Evolutionary conservation across 37 sponge, comb jelly and placozoan genomes (phyloP).

Genomic region (Diacarnus erythraeanus): DNA sequence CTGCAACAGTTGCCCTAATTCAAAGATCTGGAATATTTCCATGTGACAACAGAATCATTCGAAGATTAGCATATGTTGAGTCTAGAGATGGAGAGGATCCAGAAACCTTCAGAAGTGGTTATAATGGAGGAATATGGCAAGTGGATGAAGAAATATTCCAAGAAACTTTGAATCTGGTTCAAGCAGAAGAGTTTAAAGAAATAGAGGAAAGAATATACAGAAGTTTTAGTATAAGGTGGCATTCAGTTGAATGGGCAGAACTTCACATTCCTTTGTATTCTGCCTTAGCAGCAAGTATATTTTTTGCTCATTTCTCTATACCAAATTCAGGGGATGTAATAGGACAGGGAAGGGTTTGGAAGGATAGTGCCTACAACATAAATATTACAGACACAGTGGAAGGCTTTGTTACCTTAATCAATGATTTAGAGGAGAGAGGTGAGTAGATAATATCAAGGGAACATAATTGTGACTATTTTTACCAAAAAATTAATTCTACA

Average conservation of each 20-base stretch:
- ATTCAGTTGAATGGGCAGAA: neutral
- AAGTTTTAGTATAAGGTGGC: slow-evolving; percentile 9
- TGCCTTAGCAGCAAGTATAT: slow-evolving; percentile 32
- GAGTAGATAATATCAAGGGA: too few relatives aligned
- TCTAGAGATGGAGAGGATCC: slow-evolving; percentile 29
- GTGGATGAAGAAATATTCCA: slow-evolving; percentile 30
- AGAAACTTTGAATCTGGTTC: neutral
- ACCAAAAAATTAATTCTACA: too few relatives aligned
- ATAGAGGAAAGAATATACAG: neutral
- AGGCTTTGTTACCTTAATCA: neutral
- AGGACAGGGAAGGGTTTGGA: slow-evolving; percentile 26
- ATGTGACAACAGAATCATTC: slow-evolving; percentile 23
- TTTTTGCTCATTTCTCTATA: neutral
- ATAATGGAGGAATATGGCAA: slow-evolving; percentile 49
- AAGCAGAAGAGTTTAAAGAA: neutral
- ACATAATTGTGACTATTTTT: too few relatives aligned
- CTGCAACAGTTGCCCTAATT: slow-evolving; percentile 5
- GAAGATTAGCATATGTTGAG: slow-evolving; percentile 42
- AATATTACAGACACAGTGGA: slow-evolving; percentile 16
- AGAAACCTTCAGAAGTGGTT: slow-evolving; percentile 35
- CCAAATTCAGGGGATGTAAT: slow-evolving; percentile 8
- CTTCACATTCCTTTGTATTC: slow-evolving; percentile 23
- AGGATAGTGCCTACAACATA: slow-evolving; percentile 2
- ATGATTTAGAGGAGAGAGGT: slow-evolving; percentile 26
- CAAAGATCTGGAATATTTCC: slow-evolving; percentile 10